Conservation (phyloP, 2,888 invertebrate genomes). For the Cyclophora albipunctata region DNA sequence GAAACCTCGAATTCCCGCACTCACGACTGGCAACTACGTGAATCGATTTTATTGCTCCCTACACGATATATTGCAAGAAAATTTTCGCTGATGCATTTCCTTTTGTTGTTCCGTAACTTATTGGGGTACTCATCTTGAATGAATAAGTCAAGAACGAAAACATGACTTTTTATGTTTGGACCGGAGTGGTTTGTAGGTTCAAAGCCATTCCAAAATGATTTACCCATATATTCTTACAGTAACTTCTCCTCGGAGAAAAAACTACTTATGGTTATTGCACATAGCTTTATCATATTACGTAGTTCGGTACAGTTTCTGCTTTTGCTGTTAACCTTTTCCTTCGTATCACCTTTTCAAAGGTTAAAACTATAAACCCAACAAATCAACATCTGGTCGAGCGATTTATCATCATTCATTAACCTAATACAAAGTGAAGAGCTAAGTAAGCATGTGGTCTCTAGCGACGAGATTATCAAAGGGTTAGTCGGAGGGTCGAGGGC, state of each 20-base stretch:
- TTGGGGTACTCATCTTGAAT: slow-evolving; percentile 8
- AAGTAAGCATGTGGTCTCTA: slow-evolving; percentile 36
- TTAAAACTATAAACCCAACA: not conserved
- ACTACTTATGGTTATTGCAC: no score
- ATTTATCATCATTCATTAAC: slow-evolving; percentile 71
- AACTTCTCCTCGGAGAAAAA: no score
- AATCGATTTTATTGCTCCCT: slow-evolving; percentile 35
- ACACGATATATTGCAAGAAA: slow-evolving; percentile 37
- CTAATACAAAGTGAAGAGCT: slow-evolving; percentile 25
- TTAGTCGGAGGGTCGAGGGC: slow-evolving; percentile 39
- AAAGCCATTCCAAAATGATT: not conserved
- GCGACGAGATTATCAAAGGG: slow-evolving; percentile 57
- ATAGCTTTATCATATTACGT: no score
- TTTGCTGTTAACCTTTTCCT: no score
- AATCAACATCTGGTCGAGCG: slow-evolving; percentile 30
- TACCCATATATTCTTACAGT: no score
- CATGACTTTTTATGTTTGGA: not conserved
- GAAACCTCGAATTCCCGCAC: slow-evolving; percentile 15
- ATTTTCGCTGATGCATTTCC: slow-evolving; percentile 38
- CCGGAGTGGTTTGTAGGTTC: not conserved
- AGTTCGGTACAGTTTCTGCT: no score
- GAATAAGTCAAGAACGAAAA: not conserved
- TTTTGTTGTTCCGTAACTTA: slow-evolving; percentile 22
- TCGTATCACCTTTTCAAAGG: not conserved
- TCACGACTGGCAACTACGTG: slow-evolving; percentile 27